phyloP scores from a whole-genome alignment of 2,797 vertebrate species.

The Cercopithecus mitis region DNA sequence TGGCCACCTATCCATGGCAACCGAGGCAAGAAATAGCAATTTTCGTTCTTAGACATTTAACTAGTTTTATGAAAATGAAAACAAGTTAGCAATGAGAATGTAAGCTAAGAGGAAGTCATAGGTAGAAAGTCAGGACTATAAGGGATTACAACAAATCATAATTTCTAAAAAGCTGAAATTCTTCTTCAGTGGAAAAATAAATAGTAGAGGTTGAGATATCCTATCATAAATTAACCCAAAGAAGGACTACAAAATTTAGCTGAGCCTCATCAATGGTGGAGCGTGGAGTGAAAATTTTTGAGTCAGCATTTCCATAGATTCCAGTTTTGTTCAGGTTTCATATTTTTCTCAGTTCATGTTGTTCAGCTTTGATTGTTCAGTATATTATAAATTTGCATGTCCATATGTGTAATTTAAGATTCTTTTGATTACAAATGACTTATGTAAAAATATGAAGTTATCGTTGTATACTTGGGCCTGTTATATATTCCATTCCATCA shows the following conservation, averaged over 20 bases:
- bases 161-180: not conserved
- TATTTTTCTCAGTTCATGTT: not conserved
- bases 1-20: not conserved
- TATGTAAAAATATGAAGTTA: not conserved
- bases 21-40: not conserved
- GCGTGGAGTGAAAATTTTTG: not conserved
- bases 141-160: not conserved
- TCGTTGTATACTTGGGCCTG: not conserved
- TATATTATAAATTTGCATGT: not conserved
- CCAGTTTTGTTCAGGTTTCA: not conserved
- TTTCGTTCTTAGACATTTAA: not conserved
- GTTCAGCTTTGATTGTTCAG: not conserved
- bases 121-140: not conserved
- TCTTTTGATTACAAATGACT: not conserved
- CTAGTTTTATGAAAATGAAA: slow-evolving; percentile 1
- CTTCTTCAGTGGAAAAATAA: not conserved
- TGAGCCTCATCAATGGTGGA: not conserved
- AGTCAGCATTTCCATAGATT: not conserved
- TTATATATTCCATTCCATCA: not conserved
- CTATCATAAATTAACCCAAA: not conserved
- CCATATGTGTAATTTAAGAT: not conserved
- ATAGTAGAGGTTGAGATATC: not conserved
- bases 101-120: not conserved
- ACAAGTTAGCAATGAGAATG: not conserved
- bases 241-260: not conserved